A percentile compares a stretch with the other conserved stretches of the same genome.
phyloP scores from a whole-genome alignment of 2,797 vertebrate species.

The Dipus sagitta region DNA sequence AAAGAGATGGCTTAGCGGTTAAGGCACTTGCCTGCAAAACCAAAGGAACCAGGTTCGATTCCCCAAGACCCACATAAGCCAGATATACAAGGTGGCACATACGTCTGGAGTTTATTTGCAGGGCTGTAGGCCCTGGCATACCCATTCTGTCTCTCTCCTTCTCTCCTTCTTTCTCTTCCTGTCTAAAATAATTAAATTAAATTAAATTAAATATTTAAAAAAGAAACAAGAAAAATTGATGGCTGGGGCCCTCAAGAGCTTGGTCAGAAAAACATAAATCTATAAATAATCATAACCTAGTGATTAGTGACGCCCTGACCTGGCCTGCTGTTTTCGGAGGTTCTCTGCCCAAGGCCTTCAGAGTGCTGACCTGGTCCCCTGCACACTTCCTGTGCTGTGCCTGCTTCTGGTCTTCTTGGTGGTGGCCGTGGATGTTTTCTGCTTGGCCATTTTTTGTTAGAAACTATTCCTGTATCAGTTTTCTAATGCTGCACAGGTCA shows the following conservation, averaged over 20 bases:
- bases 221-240: not conserved
- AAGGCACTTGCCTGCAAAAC: too few relatives aligned
- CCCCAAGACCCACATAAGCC: too few relatives aligned
- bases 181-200: too few relatives aligned
- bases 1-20: too few relatives aligned
- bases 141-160: too few relatives aligned
- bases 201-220: too few relatives aligned
- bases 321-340: conserved; percentile 8
- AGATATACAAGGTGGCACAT: too few relatives aligned
- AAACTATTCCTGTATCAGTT: not conserved
- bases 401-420: not conserved
- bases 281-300: not conserved
- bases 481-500: conserved; percentile 11
- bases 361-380: not conserved
- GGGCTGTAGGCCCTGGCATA: too few relatives aligned
- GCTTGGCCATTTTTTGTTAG: not conserved
- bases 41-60: too few relatives aligned
- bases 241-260: not conserved
- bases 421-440: not conserved
- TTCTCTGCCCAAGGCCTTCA: not conserved
- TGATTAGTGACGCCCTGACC: not conserved
- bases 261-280: not conserved
- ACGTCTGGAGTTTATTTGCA: too few relatives aligned
- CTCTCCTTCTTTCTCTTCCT: too few relatives aligned
- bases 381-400: not conserved